Evolutionary conservation across 2,888 invertebrate genomes (phyloP), one percentile per base, ranked within the genome.

Genomic region (Lasius platythorax): DNA sequence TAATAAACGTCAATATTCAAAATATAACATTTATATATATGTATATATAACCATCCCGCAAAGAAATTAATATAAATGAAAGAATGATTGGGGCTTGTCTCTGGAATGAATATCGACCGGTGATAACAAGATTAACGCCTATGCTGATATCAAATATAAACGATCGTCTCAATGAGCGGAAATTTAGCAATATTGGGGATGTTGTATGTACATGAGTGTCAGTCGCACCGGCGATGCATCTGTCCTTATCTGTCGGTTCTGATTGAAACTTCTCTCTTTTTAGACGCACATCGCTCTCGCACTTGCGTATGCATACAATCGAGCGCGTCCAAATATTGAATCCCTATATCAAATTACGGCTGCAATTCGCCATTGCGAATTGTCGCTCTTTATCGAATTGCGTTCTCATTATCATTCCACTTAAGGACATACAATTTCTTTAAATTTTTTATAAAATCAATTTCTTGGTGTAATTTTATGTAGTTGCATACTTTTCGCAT

Each of bases 191-290:
- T 81, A 81, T 74, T 75, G 75, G 61, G 28, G 18, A 74, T 33
- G 61, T 81, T 81, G 74, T 73, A n/a, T 30, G 53, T 53, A 74
- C 33, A 61, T 61, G 74, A 79, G 79, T 81, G 61, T 74, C 75
- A 74, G 75, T 46, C 46, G 46, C 46, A 43, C 18, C 40, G 15
- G n/a, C 79, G 61, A 79, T 79, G 46, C 18, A 61, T 79, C 79
- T 33, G 43, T 43, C 46, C 79, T 56, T 61, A 74, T 73, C 79
- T 73, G 61, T 79, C 79, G 61, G 28, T 61, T 81, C 73, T 81
- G 79, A 81, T 74, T 81, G 75, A 81, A 81, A 50, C 61, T 74
- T 81, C 61, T 81, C 79, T 50, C 79, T 81, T 79, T 63, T 75
- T 61, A 61, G 46, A 79, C 33, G 74, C 18, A 4, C 46, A 50